Evolutionary conservation across 1,140 invertebrate genomes (phyloP).

Genomic region (Drosophila ananassae): DNA sequence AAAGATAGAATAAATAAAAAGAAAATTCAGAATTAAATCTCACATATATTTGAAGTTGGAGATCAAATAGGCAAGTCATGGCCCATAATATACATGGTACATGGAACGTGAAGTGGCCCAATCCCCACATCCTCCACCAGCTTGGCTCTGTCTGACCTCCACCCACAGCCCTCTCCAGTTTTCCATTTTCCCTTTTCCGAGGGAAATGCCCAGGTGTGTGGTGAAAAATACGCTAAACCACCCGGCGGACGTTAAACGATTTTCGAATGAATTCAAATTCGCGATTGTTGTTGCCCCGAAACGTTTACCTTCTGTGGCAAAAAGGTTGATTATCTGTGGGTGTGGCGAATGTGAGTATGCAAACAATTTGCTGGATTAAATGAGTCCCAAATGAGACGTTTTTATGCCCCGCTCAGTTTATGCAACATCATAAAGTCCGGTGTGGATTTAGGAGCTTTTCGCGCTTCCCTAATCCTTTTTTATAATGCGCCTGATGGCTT

Average conservation of each 20-base stretch:
- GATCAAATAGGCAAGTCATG: slow-evolving; percentile 64
- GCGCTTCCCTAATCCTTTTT: slow-evolving; percentile 31
- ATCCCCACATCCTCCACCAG: not conserved
- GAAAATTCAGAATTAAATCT: no score
- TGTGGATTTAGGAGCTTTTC: slow-evolving; percentile 17
- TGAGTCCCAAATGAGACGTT: slow-evolving; percentile 78
- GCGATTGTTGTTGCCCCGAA: slow-evolving; percentile 60
- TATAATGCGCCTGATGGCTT: slow-evolving; percentile 7
- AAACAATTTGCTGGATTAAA: slow-evolving; percentile 80
- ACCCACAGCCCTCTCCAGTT: not conserved
- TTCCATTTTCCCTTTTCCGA: slow-evolving; percentile 14
- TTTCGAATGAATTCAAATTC: slow-evolving; percentile 80
- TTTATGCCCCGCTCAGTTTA: slow-evolving; percentile 66
- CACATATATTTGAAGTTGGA: slow-evolving; percentile 33
- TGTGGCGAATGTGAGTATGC: slow-evolving; percentile 36
- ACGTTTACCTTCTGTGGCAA: slow-evolving; percentile 28
- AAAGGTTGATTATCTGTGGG: slow-evolving; percentile 21
- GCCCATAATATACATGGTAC: not conserved
- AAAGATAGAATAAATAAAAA: no score
- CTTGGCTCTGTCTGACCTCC: slow-evolving; percentile 8
- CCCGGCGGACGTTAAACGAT: slow-evolving; percentile 70
- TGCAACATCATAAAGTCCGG: slow-evolving; percentile 70
- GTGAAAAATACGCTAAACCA: slow-evolving; percentile 68
- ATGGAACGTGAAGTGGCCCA: slow-evolving; percentile 1
- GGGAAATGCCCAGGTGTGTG: slow-evolving; percentile 73